A percentile compares a stretch with the other conserved stretches of the same genome.
phyloP scores from a whole-genome alignment of 2,888 invertebrate species.

The Ommatoiulus sabulosus region DNA sequence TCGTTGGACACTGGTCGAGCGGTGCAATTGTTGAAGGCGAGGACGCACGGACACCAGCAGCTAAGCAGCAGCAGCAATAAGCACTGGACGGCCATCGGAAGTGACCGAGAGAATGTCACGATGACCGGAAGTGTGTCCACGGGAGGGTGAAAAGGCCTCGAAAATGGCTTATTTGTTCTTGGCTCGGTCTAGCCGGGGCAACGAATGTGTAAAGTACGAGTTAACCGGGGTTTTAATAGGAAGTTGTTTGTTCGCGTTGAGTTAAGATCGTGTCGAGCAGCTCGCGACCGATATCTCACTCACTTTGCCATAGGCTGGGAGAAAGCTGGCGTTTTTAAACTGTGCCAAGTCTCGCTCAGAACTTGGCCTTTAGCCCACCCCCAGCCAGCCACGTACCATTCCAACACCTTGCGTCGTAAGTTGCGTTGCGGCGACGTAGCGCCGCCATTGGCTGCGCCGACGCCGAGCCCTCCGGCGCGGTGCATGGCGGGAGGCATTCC shows the following conservation, averaged over 20 bases:
- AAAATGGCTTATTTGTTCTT: neutral
- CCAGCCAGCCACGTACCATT: neutral
- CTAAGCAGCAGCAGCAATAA: neutral
- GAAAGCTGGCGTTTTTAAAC: neutral
- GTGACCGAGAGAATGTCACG: neutral
- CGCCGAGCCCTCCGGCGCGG: neutral
- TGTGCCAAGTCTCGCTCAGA: neutral
- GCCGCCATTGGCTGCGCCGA: neutral
- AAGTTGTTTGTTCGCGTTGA: neutral
- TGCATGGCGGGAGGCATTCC: conserved; percentile 13
- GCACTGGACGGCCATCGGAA: neutral
- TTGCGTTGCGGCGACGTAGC: neutral
- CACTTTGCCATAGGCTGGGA: conserved; percentile 11
- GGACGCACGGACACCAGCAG: neutral
- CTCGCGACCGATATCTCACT: conserved; percentile 20
- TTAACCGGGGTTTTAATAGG: conserved; percentile 29
- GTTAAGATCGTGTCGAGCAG: conserved; percentile 22
- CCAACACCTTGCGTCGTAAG: conserved; percentile 13
- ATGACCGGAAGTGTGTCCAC: neutral
- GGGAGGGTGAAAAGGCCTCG: neutral
- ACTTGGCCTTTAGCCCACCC: conserved; percentile 29
- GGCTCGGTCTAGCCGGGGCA: neutral
- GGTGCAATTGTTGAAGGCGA: neutral
- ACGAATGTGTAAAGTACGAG: neutral
- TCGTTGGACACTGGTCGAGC: conserved; percentile 16